Base-by-base conservation (phyloP, 2,888 invertebrate species). In the Philonicus albiceps region DNA sequence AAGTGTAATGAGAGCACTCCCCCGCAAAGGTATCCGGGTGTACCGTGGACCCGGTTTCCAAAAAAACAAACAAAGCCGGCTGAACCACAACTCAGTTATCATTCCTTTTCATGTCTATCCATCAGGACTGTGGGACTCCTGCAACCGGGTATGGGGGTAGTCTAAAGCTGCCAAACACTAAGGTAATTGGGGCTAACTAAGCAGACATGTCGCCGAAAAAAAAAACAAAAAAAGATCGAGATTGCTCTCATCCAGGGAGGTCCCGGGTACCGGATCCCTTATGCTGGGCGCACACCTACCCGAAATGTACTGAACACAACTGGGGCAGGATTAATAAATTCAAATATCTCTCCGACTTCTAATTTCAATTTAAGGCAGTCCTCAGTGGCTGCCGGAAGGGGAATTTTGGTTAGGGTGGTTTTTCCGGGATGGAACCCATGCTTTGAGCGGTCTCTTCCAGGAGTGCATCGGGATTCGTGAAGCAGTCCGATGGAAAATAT, bases 31-130 rank as follows among this genome's bases (percentile, higher is more conserved):
- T 37, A 76, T 78, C 19, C 16, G 16, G 30, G 34, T 16, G 84
- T 43, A 22, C n/a, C 30, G 64, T n/a, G 40, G 81, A 5, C 43
- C 22, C 8, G 49, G 27, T 7, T 78, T 43, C 31, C 49, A 8
- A 55, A 80, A 86, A 73, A 84, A 74, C 55, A 86, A 87, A 87
- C 81, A 84, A 72, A 49, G 84, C 74, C 86, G 37, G 86, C 80
- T 85, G 49, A 87, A 87, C 87, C 87, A 40, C 87, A 87, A 86
- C 87, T 86, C 73, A 86, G 86, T 85, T 87, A 87, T 86, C 83
- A 74, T 86, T 87, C 64, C 87, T 73, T 43, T 73, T 72, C 49
- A 30, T 72, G 40, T 84, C 84, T 83, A 73, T 73, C 73, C 73
- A 11, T 22, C 43, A 84, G 13, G 13, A 30, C 37, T 27, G n/a